phyloP scores from a whole-genome alignment of 1,140 invertebrate species.

The Vanessa tameamea region DNA sequence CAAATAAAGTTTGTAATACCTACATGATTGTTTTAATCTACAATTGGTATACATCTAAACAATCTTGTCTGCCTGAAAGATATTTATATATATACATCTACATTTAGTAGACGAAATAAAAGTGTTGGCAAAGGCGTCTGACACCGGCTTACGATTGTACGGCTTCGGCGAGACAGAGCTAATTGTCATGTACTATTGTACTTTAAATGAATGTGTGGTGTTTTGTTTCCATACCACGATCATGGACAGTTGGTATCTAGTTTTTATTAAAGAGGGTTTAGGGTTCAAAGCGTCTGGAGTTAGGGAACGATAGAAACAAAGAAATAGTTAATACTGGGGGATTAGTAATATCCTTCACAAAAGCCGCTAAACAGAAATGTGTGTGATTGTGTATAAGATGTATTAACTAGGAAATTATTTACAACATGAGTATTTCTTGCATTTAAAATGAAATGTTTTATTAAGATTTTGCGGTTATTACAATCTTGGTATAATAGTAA shows the following conservation, averaged over 20 bases:
- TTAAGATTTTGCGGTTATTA: too few species aligned
- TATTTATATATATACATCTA: neutral
- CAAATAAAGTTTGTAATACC: neutral
- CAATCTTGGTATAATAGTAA: too few species aligned
- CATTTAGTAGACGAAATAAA: conserved; percentile 44
- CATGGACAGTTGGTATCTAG: conserved; percentile 5
- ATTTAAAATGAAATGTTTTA: neutral
- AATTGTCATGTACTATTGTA: conserved; percentile 50
- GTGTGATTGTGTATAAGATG: neutral
- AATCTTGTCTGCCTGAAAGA: neutral
- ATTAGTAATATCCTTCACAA: conserved; percentile 11
- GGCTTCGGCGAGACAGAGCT: conserved; percentile 69
- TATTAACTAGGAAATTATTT: neutral
- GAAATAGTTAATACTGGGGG: conserved; percentile 4
- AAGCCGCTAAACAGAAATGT: neutral
- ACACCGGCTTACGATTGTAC: conserved; percentile 61
- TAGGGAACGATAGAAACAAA: conserved; percentile 1
- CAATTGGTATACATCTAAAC: too few species aligned
- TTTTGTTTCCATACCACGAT: conserved; percentile 9
- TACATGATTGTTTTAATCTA: too few species aligned
- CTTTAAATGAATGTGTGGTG: conserved; percentile 11
- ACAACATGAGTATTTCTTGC: neutral
- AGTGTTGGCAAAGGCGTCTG: conserved; percentile 61
- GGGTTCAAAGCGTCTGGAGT: conserved; percentile 6
- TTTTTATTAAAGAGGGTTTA: conserved; percentile 12